Conservation (phyloP, 2,888 invertebrate genomes). For the Drosophila kuntzei region DNA sequence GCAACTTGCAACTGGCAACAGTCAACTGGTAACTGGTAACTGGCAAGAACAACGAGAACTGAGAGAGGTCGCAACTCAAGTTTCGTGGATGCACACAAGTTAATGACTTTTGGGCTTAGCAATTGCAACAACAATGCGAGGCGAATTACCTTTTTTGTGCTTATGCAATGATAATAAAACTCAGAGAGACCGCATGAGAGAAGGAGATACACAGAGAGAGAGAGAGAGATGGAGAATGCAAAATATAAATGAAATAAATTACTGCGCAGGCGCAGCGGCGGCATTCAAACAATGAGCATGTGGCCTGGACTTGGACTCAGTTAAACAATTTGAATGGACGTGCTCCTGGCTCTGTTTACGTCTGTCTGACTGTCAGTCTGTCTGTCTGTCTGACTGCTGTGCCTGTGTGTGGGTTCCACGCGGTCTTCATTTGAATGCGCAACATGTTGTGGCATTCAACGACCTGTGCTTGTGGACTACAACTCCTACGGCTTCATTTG, state of each 20-base stretch:
- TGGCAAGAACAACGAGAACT: constrained; percentile 8
- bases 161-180: constrained; percentile 73
- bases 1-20: constrained; percentile 32
- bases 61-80: constrained; percentile 34
- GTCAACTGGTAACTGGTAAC: constrained; percentile 23
- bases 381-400: neutral
- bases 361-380: constrained; percentile 19
- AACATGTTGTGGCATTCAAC: constrained; percentile 53
- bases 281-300: constrained; percentile 48
- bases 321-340: constrained; percentile 72
- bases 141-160: constrained; percentile 63
- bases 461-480: constrained; percentile 25
- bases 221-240: neutral
- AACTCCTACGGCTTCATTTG: constrained; percentile 79
- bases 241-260: constrained; percentile 73
- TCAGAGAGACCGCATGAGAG: constrained; percentile 30
- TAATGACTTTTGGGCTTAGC: constrained; percentile 63
- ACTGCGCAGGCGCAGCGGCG: constrained; percentile 71
- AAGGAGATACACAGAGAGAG: neutral
- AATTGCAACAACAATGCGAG: constrained; percentile 54
- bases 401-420: constrained; percentile 34
- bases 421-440: constrained; percentile 67
- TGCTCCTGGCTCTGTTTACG: constrained; percentile 41
- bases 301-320: constrained; percentile 7
- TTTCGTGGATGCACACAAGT: constrained; percentile 43